Conservation (phyloP, 2,113 vertebrate genomes). For the Isichthys henryi region DNA sequence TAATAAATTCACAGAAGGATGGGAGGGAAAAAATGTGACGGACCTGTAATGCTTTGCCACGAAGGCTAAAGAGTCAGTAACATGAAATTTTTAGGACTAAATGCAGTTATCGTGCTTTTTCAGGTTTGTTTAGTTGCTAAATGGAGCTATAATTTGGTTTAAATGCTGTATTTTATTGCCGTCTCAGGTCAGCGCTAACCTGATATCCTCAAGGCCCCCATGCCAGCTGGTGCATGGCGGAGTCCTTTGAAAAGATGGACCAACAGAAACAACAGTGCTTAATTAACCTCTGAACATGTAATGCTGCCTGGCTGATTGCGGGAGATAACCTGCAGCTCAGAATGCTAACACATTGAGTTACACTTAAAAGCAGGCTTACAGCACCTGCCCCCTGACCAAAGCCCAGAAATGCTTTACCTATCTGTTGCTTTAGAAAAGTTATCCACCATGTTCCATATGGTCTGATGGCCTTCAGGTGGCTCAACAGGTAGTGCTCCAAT, state of each 20-base stretch:
- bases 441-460: neutral
- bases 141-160: neutral
- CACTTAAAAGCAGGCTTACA: neutral
- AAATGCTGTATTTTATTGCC: slow-evolving; percentile 21
- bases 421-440: no score
- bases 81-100: neutral
- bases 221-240: slow-evolving; percentile 34
- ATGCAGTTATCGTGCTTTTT: neutral
- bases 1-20: neutral
- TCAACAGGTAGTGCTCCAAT: neutral
- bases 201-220: slow-evolving; percentile 20
- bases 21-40: neutral
- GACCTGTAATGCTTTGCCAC: neutral
- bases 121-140: neutral
- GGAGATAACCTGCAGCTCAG: neutral
- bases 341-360: neutral
- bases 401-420: neutral
- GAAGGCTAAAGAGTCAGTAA: neutral
- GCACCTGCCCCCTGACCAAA: neutral
- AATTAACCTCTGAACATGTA: slow-evolving; percentile 24
- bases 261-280: slow-evolving; percentile 24
- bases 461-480: neutral
- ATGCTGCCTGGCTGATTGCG: neutral
- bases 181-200: slow-evolving; percentile 24
- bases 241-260: slow-evolving; percentile 33